Conservation (phyloP, 2,888 invertebrate species). For the Chrysodeixis includens region DNA sequence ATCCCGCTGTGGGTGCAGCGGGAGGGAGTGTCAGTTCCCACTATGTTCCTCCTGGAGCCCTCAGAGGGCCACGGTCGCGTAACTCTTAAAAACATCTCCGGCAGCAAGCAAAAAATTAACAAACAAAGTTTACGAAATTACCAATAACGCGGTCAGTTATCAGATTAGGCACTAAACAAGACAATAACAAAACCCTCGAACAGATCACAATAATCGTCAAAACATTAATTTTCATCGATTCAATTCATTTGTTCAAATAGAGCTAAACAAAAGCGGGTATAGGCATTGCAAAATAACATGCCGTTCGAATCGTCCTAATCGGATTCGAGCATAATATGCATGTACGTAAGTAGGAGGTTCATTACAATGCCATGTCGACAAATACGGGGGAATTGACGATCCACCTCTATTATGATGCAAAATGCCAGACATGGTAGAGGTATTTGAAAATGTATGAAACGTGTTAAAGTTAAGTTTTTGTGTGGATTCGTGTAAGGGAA, state of each 20-base stretch:
- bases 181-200: constrained; percentile 16
- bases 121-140: too few relatives aligned
- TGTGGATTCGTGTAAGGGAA: neutral
- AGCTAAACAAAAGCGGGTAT: constrained; percentile 49
- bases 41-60: too few relatives aligned
- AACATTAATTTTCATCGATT: constrained; percentile 49
- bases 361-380: constrained; percentile 51
- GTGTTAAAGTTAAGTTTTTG: constrained; percentile 14
- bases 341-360: constrained; percentile 35
- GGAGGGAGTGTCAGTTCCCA: too few relatives aligned
- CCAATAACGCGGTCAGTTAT: too few relatives aligned
- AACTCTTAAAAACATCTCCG: too few relatives aligned
- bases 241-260: constrained; percentile 50
- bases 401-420: constrained; percentile 44
- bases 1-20: too few relatives aligned
- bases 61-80: too few relatives aligned
- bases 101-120: too few relatives aligned
- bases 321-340: constrained; percentile 53
- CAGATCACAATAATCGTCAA: constrained; percentile 39
- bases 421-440: constrained; percentile 34
- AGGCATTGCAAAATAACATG: constrained; percentile 50
- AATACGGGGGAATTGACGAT: constrained; percentile 41
- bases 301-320: constrained; percentile 53
- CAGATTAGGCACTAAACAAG: neutral
- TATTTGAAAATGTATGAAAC: constrained; percentile 39